Evolutionary conservation across 2,797 vertebrate species (phyloP).

Genomic region (Coreius guichenoti): DNA sequence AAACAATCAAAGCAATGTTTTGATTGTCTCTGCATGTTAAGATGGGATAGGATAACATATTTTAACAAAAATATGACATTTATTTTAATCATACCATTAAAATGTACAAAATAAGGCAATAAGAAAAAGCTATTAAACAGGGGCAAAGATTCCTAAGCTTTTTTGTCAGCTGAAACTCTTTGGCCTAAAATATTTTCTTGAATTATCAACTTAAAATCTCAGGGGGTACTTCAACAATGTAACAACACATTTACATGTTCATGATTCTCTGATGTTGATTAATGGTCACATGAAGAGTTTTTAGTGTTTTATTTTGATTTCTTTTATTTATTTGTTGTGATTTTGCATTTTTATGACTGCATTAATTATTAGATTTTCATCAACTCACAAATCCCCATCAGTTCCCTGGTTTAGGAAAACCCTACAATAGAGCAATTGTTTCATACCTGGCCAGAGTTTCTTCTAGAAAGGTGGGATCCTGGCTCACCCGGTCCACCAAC

Average conservation of each 20-base stretch:
- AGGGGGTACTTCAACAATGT: too few species aligned
- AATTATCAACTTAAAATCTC: neutral
- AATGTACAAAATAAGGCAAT: neutral
- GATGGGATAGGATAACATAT: neutral
- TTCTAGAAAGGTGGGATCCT: slow-evolving; percentile 84
- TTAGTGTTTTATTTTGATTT: neutral
- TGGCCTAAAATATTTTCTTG: neutral
- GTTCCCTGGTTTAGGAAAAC: neutral
- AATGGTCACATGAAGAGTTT: neutral
- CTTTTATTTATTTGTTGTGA: neutral
- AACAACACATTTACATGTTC: neutral
- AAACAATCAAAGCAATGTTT: neutral
- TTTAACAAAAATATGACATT: neutral
- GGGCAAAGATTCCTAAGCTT: neutral
- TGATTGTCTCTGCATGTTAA: neutral
- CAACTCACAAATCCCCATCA: neutral
- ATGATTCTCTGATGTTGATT: neutral
- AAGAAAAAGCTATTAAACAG: neutral
- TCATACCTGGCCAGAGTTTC: slow-evolving; percentile 85
- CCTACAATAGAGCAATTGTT: neutral
- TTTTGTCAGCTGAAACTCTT: neutral
- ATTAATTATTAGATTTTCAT: neutral
- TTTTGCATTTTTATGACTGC: neutral
- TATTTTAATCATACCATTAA: neutral
- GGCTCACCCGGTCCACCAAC: slow-evolving; percentile 90